A percentile compares a stretch with the other conserved stretches of the same genome.
Evolutionary conservation across 1,140 invertebrate species (phyloP).

Genomic region (Ips nitidus): DNA sequence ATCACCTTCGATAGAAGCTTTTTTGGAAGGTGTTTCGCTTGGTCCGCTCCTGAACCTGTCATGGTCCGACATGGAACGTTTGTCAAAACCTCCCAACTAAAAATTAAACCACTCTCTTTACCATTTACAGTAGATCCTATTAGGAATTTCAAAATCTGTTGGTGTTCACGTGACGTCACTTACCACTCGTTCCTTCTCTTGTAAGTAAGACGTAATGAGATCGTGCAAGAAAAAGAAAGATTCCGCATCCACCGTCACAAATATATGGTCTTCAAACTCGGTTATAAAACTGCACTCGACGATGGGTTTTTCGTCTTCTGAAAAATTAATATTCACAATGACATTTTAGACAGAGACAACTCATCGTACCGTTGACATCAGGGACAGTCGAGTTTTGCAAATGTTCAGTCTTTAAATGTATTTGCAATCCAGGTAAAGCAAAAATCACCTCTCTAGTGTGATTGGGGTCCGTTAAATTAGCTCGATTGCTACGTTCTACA

Average conservation of each 20-base stretch:
- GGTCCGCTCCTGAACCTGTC: conserved; percentile 37
- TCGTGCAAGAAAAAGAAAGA: conserved; percentile 97
- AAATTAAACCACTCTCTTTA: not conserved
- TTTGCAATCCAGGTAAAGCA: conserved; percentile 86
- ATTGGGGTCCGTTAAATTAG: conserved; percentile 73
- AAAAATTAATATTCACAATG: conserved; percentile 49
- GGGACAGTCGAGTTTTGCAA: conserved; percentile 72
- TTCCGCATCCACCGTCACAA: conserved; percentile 96
- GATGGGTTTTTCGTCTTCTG: conserved; percentile 71
- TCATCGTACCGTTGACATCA: conserved; percentile 63
- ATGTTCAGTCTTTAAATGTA: conserved; percentile 93
- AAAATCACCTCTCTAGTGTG: conserved; percentile 95
- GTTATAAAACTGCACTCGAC: conserved; percentile 97
- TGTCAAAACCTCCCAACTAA: conserved; percentile 42
- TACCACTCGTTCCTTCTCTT: conserved; percentile 85
- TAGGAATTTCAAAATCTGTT: not conserved
- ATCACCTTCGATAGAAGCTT: conserved; percentile 51
- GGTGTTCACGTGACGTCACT: conserved; percentile 46
- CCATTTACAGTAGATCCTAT: not conserved
- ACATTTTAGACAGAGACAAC: conserved; percentile 1
- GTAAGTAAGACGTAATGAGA: conserved; percentile 92
- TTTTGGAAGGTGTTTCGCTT: conserved; percentile 56
- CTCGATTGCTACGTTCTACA: conserved; percentile 53
- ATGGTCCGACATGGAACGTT: conserved; percentile 38
- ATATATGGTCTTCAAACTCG: conserved; percentile 98